Evolutionary conservation across 2,113 vertebrate genomes (phyloP), one percentile per base, ranked within the genome.

Genomic region (Corydoras maculifer): DNA sequence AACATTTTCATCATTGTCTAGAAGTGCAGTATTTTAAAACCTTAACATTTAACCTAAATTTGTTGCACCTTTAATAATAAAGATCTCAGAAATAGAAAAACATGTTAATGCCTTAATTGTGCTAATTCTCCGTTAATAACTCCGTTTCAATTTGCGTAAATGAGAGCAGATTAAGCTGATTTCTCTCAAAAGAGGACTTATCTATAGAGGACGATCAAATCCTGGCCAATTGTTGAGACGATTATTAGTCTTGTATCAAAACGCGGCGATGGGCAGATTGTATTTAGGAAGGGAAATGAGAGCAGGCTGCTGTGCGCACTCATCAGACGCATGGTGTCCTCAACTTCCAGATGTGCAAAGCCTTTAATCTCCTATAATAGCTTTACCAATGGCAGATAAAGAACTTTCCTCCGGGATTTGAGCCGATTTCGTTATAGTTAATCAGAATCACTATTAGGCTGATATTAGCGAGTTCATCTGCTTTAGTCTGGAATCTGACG

Each of bases 141-240:
- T 66, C 25, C 78, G 51, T 81, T 83, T 91, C 65, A 90, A 90
- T 92, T 90, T 88, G 86, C 88, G 87, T 88, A 91, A 91, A 91
- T 89, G 90, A 87, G 85, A 86, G 83, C 86, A 92, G 90, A 90
- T 90, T 90, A 93, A 91, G 87, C 84, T 92, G 90, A 91, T 91
- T 91, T 92, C 86, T 86, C 82, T 84, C 84, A 84, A 87, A 89
- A 90, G 86, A 90, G 86, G 86, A 88, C 89, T 92, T 88, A 86
- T 89, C 80, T 82, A 81, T 83, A 87, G 87, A 87, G 87, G 88
- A 53, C 13, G 6, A 91, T 90, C 88, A 90, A 82, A 84, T 84
- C 84, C 89, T 86, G 73, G 65, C 76, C 83, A 88, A 86, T 82
- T 90, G 90, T 91, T 92, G 90, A 90, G 87, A 88, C 89, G 89